Evolutionary conservation across 2,113 vertebrate species (phyloP).

Genomic region (Abramis brama): DNA sequence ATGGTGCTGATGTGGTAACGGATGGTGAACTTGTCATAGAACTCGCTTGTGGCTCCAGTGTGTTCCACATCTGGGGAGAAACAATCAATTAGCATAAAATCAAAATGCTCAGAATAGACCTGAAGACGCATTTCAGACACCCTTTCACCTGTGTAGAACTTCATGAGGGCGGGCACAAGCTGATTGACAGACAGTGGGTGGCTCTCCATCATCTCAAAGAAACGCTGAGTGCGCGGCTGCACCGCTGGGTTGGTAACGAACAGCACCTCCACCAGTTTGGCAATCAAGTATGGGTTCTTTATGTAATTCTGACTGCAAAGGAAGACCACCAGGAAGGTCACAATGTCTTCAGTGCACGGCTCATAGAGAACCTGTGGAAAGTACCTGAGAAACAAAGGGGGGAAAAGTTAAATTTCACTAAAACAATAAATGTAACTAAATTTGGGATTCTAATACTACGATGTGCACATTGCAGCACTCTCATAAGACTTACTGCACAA

Average conservation of each 20-base stretch:
- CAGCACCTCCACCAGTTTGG: slow-evolving; percentile 97
- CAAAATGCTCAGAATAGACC: not conserved
- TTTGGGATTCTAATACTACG: not conserved
- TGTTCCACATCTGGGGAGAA: slow-evolving; percentile 91
- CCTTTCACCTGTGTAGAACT: slow-evolving; percentile 94
- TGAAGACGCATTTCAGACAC: not conserved
- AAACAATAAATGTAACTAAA: not conserved
- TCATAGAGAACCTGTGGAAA: slow-evolving; percentile 98
- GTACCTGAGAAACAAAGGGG: slow-evolving; percentile 78
- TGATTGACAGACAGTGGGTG: slow-evolving; percentile 92
- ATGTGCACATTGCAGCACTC: too few species aligned
- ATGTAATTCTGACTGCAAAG: slow-evolving; percentile 99
- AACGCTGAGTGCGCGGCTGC: slow-evolving; percentile 95
- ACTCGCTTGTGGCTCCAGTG: slow-evolving; percentile 96
- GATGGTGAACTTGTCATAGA: slow-evolving; percentile 99
- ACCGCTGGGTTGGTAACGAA: slow-evolving; percentile 98
- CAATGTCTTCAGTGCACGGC: slow-evolving; percentile 96
- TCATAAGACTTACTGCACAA: slow-evolving; percentile 90
- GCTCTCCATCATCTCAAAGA: slow-evolving; percentile 99
- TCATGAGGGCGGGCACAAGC: slow-evolving; percentile 98
- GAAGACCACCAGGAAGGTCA: slow-evolving; percentile 97
- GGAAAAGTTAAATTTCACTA: not conserved
- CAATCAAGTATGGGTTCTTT: slow-evolving; percentile 96
- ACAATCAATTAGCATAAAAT: not conserved
- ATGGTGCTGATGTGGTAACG: slow-evolving; percentile 99